Conservation (phyloP, 2,888 invertebrate genomes). For the Cantharis flavilabris region DNA sequence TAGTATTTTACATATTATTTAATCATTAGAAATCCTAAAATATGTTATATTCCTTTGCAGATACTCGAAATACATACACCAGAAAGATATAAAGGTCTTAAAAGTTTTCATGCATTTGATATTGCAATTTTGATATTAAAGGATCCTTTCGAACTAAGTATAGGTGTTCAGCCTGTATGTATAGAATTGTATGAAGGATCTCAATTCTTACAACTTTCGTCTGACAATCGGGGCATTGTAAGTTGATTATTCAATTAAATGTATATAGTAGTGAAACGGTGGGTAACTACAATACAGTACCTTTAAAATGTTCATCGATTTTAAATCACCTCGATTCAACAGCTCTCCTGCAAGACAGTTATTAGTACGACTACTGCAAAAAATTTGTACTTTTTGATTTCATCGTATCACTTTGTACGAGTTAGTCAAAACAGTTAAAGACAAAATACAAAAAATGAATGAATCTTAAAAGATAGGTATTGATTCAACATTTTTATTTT, state of each 20-base stretch:
- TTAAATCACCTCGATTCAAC: no score
- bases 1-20: background rate
- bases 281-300: no score
- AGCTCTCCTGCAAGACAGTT: no score
- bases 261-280: no score
- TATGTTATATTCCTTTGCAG: slow-evolving; percentile 22
- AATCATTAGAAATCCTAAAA: background rate
- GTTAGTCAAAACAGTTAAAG: no score
- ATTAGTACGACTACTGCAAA: no score
- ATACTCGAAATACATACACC: slow-evolving; percentile 35
- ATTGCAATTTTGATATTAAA: slow-evolving; percentile 47
- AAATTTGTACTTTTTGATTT: no score
- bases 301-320: no score
- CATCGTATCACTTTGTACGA: no score
- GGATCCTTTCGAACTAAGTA: slow-evolving; percentile 40
- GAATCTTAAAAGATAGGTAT: background rate
- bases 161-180: slow-evolving; percentile 50
- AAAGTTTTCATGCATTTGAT: slow-evolving; percentile 42
- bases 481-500: background rate
- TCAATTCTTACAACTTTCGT: slow-evolving; percentile 12
- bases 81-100: slow-evolving; percentile 35
- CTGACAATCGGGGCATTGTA: slow-evolving; percentile 35
- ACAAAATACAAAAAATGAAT: no score
- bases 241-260: slow-evolving; percentile 12
- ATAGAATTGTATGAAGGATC: slow-evolving; percentile 36